Conservation (phyloP, 35 echinoderm and acorn worm genomes). For the Heliocidaris erythrogramma region DNA sequence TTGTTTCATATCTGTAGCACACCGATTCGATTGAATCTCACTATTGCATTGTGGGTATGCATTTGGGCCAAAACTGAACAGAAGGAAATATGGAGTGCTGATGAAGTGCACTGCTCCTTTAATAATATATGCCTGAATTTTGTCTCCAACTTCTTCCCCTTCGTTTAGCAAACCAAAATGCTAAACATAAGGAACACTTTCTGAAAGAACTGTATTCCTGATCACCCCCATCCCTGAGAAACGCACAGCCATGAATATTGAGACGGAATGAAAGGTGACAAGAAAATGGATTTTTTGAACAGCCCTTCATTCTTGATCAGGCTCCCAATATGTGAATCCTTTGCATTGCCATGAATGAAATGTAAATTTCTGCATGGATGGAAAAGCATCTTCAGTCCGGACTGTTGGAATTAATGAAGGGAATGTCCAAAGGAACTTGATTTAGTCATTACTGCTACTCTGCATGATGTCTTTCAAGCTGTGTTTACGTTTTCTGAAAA, state of each 20-base stretch:
- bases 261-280: conserved; percentile 16
- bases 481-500: not conserved
- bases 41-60: too few relatives aligned
- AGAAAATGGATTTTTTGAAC: conserved; percentile 32
- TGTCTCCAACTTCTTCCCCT: not conserved
- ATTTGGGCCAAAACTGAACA: too few relatives aligned
- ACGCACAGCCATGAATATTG: not conserved
- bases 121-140: not conserved
- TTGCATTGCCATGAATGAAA: conserved; percentile 19
- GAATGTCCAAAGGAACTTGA: conserved; percentile 9
- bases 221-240: not conserved
- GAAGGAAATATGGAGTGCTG: too few relatives aligned
- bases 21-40: too few relatives aligned
- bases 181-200: not conserved
- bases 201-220: not conserved
- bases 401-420: conserved; percentile 15
- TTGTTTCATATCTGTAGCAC: too few relatives aligned
- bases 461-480: not conserved
- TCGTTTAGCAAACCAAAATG: not conserved
- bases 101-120: too few relatives aligned
- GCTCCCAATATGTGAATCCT: not conserved
- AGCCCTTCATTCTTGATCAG: not conserved
- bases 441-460: not conserved
- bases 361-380: not conserved
- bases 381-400: not conserved